phyloP scores from a whole-genome alignment of 2,888 invertebrate genomes.

The Miltochrista miniata region DNA sequence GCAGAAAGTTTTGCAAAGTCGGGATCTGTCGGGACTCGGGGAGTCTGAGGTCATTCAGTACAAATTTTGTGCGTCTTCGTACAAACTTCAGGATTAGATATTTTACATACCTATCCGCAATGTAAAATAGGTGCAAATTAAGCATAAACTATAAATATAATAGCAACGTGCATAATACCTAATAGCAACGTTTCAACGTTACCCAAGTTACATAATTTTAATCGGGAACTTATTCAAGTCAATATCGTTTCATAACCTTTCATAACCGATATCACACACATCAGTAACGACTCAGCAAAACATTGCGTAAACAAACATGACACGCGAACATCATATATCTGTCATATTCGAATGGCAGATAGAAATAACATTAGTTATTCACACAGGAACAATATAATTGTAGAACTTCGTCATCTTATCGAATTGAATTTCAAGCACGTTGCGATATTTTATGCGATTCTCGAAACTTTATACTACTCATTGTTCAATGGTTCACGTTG shows the following conservation, averaged over 20 bases:
- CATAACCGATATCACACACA: not conserved
- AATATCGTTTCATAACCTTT: not conserved
- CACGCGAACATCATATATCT: constrained; percentile 5
- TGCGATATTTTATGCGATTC: constrained; percentile 21
- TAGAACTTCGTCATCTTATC: constrained; percentile 19
- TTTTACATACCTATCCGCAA: too few relatives aligned
- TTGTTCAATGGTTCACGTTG: not conserved
- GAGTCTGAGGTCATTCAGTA: too few relatives aligned
- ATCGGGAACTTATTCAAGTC: not conserved
- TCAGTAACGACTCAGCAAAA: not conserved
- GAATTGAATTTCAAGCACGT: constrained; percentile 22
- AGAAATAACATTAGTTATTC: constrained; percentile 11
- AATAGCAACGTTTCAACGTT: too few relatives aligned
- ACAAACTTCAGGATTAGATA: too few relatives aligned
- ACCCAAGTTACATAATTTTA: not conserved
- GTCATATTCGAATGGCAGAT: constrained; percentile 6
- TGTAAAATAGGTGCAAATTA: too few relatives aligned
- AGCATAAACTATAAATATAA: too few relatives aligned
- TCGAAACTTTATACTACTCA: not conserved
- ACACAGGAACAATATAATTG: constrained; percentile 15
- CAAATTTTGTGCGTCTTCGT: too few relatives aligned
- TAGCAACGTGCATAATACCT: too few relatives aligned
- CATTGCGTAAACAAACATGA: constrained; percentile 1
- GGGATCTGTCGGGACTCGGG: too few relatives aligned
- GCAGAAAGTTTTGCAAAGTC: too few relatives aligned